A percentile compares a stretch with the other conserved stretches of the same genome.
phyloP scores from a whole-genome alignment of 2,888 invertebrate genomes.

The Euphydryas editha region DNA sequence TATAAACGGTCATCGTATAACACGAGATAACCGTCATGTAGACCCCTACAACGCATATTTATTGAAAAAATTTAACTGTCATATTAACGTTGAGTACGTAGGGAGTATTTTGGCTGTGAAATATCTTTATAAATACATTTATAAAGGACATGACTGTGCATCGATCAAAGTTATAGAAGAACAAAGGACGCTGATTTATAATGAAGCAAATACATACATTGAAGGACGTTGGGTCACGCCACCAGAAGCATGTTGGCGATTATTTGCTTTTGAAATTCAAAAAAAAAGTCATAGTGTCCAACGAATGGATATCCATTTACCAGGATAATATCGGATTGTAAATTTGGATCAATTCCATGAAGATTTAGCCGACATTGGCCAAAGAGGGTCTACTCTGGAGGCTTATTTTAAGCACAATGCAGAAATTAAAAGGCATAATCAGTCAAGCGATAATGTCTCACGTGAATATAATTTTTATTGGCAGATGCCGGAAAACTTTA shows the following conservation, averaged over 20 bases:
- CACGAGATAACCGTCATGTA: conserved; percentile 36
- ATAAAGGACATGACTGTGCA: conserved; percentile 35
- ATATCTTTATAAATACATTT: conserved; percentile 39
- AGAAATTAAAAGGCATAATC: not conserved
- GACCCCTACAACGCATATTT: conserved; percentile 33
- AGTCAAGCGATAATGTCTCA: conserved; percentile 19
- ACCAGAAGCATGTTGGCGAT: conserved; percentile 47
- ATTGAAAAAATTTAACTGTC: conserved; percentile 36
- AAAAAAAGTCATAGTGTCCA: conserved; percentile 45
- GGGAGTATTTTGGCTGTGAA: conserved; percentile 36
- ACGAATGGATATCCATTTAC: conserved; percentile 35
- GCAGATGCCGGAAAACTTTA: not conserved
- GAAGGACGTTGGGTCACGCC: conserved; percentile 37
- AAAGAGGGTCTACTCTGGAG: conserved; percentile 34
- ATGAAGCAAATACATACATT: conserved; percentile 36
- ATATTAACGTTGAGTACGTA: conserved; percentile 37
- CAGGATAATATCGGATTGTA: conserved; percentile 35
- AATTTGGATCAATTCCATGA: conserved; percentile 34
- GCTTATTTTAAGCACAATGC: conserved; percentile 35
- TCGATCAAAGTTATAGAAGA: conserved; percentile 35
- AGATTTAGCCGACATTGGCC: conserved; percentile 37
- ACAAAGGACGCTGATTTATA: conserved; percentile 33
- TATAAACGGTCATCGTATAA: conserved; percentile 35
- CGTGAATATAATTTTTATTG: not conserved
- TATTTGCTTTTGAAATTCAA: conserved; percentile 49